Evolutionary conservation across 2,888 invertebrate genomes (phyloP).

Genomic region (Habrosyne pyritoides): DNA sequence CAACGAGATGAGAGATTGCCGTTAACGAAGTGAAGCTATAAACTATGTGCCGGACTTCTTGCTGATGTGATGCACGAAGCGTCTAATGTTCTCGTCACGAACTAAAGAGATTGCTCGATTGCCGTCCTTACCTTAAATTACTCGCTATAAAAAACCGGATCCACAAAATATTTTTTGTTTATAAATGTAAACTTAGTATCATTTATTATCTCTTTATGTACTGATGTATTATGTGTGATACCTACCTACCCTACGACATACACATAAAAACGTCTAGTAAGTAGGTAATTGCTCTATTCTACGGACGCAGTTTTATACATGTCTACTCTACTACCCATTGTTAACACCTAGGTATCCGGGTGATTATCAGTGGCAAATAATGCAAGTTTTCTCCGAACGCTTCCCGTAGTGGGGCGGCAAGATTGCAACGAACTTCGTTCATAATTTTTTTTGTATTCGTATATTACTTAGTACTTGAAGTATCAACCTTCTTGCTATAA

Average conservation of each 20-base stretch:
- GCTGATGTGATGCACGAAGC: conserved; percentile 21
- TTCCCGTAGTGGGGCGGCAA: conserved; percentile 39
- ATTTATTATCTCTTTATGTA: too few species aligned
- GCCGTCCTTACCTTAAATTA: conserved; percentile 24
- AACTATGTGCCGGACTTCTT: background rate
- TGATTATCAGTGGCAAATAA: conserved; percentile 40
- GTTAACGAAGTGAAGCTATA: background rate
- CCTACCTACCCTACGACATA: too few species aligned
- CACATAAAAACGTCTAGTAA: conserved; percentile 16
- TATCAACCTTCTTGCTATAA: too few species aligned
- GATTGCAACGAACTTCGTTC: background rate
- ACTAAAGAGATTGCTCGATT: conserved; percentile 19
- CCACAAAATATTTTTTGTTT: conserved; percentile 9
- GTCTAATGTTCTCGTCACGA: conserved; percentile 35
- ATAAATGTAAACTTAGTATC: background rate
- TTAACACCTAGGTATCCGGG: conserved; percentile 39
- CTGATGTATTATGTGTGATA: too few species aligned
- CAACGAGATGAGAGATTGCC: conserved; percentile 28
- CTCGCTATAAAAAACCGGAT: conserved; percentile 28
- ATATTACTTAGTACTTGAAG: background rate
- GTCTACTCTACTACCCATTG: conserved; percentile 14
- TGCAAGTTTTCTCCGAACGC: conserved; percentile 53
- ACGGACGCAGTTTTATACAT: too few species aligned
- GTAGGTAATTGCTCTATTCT: too few species aligned
- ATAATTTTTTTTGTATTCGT: background rate